phyloP scores from a whole-genome alignment of 2,113 vertebrate genomes.

The Rhea americana region DNA sequence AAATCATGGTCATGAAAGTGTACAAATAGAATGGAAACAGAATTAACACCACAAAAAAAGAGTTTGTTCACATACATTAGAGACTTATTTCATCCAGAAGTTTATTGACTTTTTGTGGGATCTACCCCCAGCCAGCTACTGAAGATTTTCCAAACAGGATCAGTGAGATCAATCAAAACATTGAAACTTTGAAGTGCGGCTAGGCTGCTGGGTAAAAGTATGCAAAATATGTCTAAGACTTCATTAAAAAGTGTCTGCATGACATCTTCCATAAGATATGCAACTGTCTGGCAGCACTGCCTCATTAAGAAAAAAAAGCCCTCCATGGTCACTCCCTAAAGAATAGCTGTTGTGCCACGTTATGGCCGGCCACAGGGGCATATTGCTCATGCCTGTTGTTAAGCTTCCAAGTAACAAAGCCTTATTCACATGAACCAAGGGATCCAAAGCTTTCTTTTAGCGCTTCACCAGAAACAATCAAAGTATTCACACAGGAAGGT shows the following conservation, averaged over 20 bases:
- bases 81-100: conserved; percentile 33
- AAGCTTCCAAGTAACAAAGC: background rate
- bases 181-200: conserved; percentile 59
- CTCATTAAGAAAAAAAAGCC: conserved; percentile 33
- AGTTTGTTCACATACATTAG: background rate
- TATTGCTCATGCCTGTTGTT: background rate
- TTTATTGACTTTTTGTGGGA: conserved; percentile 39
- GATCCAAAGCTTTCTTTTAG: background rate
- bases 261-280: conserved; percentile 35
- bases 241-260: conserved; percentile 53
- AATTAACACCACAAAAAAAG: conserved; percentile 43
- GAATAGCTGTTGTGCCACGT: background rate
- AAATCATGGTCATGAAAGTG: conserved; percentile 6
- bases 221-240: conserved; percentile 39
- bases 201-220: conserved; percentile 50
- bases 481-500: background rate
- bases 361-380: background rate
- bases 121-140: conserved; percentile 12
- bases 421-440: background rate
- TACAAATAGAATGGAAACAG: conserved; percentile 26
- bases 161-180: conserved; percentile 58
- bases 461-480: background rate
- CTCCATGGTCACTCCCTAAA: conserved; percentile 44
- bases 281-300: background rate
- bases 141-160: conserved; percentile 43